These are phyloP conservation scores for Lydus trimaculatus DNA, from an alignment of 2,888 invertebrate genomes.

Conservation along the genomic window DNA sequence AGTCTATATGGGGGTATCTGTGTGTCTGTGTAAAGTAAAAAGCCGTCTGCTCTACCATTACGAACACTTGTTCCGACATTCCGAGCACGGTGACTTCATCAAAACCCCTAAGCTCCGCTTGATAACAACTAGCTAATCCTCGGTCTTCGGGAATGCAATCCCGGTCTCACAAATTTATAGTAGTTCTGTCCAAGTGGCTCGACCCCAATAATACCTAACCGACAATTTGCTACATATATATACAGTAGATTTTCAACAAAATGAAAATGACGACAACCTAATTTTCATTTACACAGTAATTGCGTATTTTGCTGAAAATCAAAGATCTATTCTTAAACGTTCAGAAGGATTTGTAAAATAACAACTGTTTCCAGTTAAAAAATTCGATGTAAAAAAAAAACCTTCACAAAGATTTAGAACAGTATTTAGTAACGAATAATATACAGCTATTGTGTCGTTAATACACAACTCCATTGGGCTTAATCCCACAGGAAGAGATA, in stretches of 20 bases:
- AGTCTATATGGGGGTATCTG: neutral
- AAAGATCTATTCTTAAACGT: neutral
- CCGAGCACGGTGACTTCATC: conserved; percentile 56
- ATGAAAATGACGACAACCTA: conserved; percentile 1
- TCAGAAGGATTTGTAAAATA: neutral
- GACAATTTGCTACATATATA: conserved; percentile 42
- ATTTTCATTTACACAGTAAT: conserved; percentile 8
- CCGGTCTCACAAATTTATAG: conserved; percentile 53
- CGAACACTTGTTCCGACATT: conserved; percentile 52
- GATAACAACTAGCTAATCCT: conserved; percentile 57
- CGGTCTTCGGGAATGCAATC: conserved; percentile 52
- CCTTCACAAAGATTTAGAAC: conserved; percentile 16
- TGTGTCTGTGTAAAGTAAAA: conserved; percentile 14
- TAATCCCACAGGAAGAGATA: conserved; percentile 32
- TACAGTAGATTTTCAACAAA: conserved; percentile 9
- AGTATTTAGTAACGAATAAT: conserved; percentile 37
- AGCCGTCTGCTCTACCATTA: conserved; percentile 43
- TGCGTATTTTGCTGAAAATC: neutral
- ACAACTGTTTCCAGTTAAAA: neutral
- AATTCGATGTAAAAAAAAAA: conserved; percentile 23
- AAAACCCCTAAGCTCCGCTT: conserved; percentile 55
- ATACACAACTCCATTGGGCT: conserved; percentile 30
- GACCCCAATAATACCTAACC: conserved; percentile 46
- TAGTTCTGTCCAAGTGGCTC: conserved; percentile 45
- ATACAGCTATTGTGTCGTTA: conserved; percentile 38